phyloP scores from a whole-genome alignment of 2,888 invertebrate genomes.

The Polymixis flavicincta region DNA sequence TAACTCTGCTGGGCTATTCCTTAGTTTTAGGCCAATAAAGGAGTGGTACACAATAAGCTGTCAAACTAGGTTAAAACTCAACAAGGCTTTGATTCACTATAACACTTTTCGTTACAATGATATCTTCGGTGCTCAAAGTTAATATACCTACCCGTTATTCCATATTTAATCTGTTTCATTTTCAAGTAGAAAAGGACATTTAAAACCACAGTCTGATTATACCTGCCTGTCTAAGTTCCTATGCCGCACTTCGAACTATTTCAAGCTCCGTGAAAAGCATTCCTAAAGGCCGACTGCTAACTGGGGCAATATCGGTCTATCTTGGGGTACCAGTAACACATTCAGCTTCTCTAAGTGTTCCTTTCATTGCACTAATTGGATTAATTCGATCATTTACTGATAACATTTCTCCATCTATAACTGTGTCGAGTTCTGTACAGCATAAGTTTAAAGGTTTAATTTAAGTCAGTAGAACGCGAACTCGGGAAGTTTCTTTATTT shows the following conservation, averaged over 20 bases:
- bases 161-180: neutral
- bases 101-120: neutral
- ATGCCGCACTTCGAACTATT: constrained; percentile 44
- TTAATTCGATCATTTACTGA: constrained; percentile 36
- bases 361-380: constrained; percentile 36
- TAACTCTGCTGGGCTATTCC: neutral
- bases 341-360: constrained; percentile 6
- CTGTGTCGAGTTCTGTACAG: constrained; percentile 17
- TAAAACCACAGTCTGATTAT: neutral
- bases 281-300: constrained; percentile 44
- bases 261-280: constrained; percentile 46
- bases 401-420: constrained; percentile 34
- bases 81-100: neutral
- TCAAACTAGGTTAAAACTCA: neutral
- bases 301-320: constrained; percentile 47
- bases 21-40: neutral
- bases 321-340: constrained; percentile 22
- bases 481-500: constrained; percentile 51
- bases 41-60: neutral
- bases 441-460: constrained; percentile 52
- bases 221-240: constrained; percentile 26
- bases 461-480: constrained; percentile 34
- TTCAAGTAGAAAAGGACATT: neutral
- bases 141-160: neutral
- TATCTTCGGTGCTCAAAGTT: too few species aligned